Percentiles rank a stretch among this genome's conserved stretches.
These are phyloP conservation scores for human DNA, from an alignment of 2,113 vertebrate species.

Conservation along the genomic window GRCh38 chr2:109458001-109458500, in stretches of 20 bases:
- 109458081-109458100: constrained; percentile 39
- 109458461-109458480: neutral
- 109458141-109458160: constrained; percentile 24
- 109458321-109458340: neutral
- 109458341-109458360: neutral
- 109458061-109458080: neutral
- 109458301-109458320: neutral
- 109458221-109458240: neutral
- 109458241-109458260: neutral
- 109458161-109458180: constrained; percentile 44
- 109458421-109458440: neutral
- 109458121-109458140: constrained; percentile 37
- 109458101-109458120: neutral
- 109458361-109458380: neutral
- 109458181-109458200: constrained; percentile 67
- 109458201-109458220: constrained; percentile 39
- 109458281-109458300: neutral
- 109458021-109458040: neutral
- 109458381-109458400: neutral
- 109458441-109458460: neutral
- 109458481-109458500: neutral
- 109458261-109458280: neutral
- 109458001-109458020: neutral
- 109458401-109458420: neutral
- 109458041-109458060: too few species aligned